These are phyloP conservation scores for Listrodromus nycthemerus DNA, from an alignment of 2,888 invertebrate genomes.

Conservation along the genomic window DNA sequence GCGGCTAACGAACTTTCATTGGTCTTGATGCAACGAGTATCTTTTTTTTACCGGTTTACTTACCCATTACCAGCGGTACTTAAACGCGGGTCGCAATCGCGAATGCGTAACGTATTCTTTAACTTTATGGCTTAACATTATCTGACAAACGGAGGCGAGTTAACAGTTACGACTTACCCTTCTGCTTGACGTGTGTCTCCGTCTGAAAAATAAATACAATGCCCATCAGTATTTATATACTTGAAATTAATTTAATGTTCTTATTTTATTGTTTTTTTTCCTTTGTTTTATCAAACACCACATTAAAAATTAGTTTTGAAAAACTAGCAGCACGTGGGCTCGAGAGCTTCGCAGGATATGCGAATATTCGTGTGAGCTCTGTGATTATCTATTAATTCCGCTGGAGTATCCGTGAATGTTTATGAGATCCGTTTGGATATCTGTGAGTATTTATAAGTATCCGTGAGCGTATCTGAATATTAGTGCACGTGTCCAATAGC, in stretches of 20 bases:
- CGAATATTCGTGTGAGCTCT: no score
- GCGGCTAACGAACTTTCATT: slow-evolving; percentile 33
- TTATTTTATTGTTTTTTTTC: background rate
- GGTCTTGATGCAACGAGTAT: slow-evolving; percentile 45
- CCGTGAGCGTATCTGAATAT: no score
- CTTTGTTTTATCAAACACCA: no score
- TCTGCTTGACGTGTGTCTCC: slow-evolving; percentile 81
- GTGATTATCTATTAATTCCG: no score
- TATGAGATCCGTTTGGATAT: no score
- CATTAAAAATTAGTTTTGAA: no score
- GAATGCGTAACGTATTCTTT: slow-evolving; percentile 35
- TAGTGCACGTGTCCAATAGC: no score
- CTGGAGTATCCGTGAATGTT: no score
- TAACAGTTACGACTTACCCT: slow-evolving; percentile 79
- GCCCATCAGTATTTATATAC: slow-evolving; percentile 12
- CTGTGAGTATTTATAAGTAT: no score
- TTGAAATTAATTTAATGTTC: background rate
- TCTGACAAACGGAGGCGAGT: slow-evolving; percentile 5
- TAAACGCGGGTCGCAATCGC: slow-evolving; percentile 46
- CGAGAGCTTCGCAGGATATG: background rate
- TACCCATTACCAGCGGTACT: slow-evolving; percentile 43
- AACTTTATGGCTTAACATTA: slow-evolving; percentile 12
- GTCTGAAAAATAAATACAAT: slow-evolving; percentile 76
- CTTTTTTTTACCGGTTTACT: slow-evolving; percentile 43
- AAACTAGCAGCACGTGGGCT: background rate